phyloP scores from a whole-genome alignment of 2,113 vertebrate genomes.

The Pedionomus torquatus region DNA sequence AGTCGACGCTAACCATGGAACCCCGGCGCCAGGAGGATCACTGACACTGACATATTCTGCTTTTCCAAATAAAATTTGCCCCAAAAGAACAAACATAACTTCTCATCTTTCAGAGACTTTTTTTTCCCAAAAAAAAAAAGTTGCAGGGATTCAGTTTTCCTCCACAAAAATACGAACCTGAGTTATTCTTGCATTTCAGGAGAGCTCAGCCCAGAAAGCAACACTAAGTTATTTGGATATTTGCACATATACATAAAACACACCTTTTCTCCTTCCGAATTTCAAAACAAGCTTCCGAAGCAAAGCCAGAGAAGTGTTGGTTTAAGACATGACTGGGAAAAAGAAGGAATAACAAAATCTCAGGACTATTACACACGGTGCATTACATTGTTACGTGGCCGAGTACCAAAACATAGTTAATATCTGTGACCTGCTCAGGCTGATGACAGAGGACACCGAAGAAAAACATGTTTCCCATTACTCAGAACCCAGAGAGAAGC shows the following conservation, averaged over 20 bases:
- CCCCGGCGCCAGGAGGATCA: fast-evolving
- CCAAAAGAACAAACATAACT: neutral
- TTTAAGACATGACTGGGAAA: neutral
- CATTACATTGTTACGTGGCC: neutral
- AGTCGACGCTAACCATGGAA: neutral
- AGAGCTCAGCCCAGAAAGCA: neutral
- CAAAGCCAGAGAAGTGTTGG: neutral
- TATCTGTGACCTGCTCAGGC: neutral
- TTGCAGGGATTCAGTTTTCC: neutral
- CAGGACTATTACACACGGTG: neutral
- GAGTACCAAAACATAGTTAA: neutral
- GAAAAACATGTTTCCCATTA: neutral
- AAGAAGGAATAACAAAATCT: neutral
- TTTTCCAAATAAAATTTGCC: neutral
- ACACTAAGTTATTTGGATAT: neutral
- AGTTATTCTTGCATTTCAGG: neutral
- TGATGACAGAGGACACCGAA: neutral
- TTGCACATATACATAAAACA: neutral
- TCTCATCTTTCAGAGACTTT: neutral
- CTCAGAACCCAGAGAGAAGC: neutral
- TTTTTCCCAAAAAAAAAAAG: neutral
- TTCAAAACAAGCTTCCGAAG: neutral
- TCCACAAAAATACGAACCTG: neutral
- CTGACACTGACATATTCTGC: fast-evolving
- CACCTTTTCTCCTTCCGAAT: neutral